A percentile compares a stretch with the other conserved stretches of the same genome.
Conservation (phyloP, 2,113 vertebrate genomes). For the Archilochus colubris region DNA sequence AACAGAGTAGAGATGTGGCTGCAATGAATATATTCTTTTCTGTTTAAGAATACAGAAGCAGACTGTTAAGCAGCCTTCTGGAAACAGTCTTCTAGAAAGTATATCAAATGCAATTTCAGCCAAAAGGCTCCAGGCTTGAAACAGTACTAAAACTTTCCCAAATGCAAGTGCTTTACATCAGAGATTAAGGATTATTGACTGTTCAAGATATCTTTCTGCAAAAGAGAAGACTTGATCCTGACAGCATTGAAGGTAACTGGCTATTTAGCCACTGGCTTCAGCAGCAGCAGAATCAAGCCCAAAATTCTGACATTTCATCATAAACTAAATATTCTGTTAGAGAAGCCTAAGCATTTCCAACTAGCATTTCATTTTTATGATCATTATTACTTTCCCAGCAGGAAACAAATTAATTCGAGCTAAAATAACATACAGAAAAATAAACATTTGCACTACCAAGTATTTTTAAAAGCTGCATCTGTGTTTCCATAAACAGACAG, state of each 20-base stretch:
- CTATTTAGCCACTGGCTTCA: conserved; percentile 32
- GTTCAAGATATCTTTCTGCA: not conserved
- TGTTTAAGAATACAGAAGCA: not conserved
- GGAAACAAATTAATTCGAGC: not conserved
- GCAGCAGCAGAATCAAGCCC: not conserved
- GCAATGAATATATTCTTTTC: not conserved
- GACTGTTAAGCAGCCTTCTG: not conserved
- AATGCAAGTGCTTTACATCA: conserved; percentile 30
- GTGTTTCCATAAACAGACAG: not conserved
- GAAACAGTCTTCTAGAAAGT: conserved; percentile 9
- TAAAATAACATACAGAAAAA: not conserved
- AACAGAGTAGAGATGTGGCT: not conserved
- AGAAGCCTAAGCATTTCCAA: not conserved
- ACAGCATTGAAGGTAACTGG: not conserved
- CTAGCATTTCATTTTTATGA: conserved; percentile 24
- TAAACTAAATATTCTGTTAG: conserved; percentile 6
- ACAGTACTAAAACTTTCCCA: conserved; percentile 13
- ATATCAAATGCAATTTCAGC: not conserved
- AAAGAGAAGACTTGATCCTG: not conserved
- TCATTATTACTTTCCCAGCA: not conserved
- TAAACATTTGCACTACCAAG: not conserved
- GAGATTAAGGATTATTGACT: conserved; percentile 53
- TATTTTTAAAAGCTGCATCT: conserved; percentile 15
- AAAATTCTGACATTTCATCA: conserved; percentile 30
- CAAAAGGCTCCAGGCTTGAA: not conserved